Conservation (phyloP, 2,797 vertebrate genomes). For the Megalops cyprinoides region DNA sequence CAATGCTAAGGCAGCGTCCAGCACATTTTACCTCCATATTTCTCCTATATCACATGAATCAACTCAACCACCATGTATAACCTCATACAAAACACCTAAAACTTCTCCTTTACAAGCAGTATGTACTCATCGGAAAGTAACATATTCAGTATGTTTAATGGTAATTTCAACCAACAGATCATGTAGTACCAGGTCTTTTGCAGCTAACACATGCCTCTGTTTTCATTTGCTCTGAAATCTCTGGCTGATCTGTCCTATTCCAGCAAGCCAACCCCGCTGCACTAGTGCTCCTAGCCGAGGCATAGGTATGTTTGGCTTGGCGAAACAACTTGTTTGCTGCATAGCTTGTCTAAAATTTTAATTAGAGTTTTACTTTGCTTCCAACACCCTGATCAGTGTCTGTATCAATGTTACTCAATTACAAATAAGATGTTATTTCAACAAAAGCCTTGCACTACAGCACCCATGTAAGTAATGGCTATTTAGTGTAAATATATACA, state of each 20-base stretch:
- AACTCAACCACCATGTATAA: neutral
- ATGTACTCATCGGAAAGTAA: neutral
- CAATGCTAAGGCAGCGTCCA: neutral
- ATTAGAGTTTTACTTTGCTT: slow-evolving; percentile 16
- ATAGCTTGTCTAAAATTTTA: slow-evolving; percentile 35
- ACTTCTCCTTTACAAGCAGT: neutral
- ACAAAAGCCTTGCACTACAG: neutral
- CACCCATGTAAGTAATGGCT: neutral
- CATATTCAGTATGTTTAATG: neutral
- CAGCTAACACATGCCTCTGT: neutral
- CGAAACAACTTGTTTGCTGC: slow-evolving; percentile 35
- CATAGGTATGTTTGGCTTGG: slow-evolving; percentile 44
- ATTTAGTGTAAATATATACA: neutral
- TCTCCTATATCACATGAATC: neutral
- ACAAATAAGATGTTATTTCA: neutral
- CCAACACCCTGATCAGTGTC: neutral
- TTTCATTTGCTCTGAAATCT: neutral
- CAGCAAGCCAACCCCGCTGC: slow-evolving; percentile 21
- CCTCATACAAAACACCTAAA: neutral
- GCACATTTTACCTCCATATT: neutral
- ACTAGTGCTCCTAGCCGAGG: slow-evolving; percentile 33
- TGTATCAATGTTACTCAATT: neutral
- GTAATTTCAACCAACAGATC: neutral
- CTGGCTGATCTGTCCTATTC: neutral
- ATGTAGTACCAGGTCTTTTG: neutral